These are phyloP conservation scores for Brachionus rubens DNA, from an alignment of 1,140 invertebrate species.

Conservation along the genomic window DNA sequence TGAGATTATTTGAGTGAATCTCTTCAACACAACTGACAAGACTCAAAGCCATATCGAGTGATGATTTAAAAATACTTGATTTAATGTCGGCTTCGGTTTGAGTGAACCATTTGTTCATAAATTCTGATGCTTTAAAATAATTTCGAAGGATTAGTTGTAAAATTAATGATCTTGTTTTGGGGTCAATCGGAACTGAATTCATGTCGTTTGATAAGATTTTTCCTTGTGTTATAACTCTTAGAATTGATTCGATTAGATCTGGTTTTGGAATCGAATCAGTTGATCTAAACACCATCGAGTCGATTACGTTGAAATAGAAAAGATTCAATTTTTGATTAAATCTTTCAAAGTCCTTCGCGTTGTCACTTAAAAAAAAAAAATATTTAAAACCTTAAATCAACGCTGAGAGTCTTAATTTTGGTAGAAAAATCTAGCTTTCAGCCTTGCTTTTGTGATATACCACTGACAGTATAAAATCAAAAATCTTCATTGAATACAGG, in stretches of 20 bases:
- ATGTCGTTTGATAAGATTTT: neutral
- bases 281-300: neutral
- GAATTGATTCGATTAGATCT: neutral
- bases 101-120: conserved; percentile 13
- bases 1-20: neutral
- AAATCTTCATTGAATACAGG: no score
- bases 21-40: neutral
- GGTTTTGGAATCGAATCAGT: neutral
- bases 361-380: neutral
- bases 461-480: no score
- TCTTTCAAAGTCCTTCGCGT: neutral
- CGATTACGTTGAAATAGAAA: neutral
- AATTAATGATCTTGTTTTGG: neutral
- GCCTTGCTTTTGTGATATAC: no score
- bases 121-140: neutral
- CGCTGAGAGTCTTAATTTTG: no score
- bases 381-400: no score
- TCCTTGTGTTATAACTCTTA: neutral
- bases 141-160: conserved; percentile 7
- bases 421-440: no score
- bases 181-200: neutral
- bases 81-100: neutral
- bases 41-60: neutral
- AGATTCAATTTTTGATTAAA: neutral
- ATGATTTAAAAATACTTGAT: no score